Percentiles rank a stretch among this genome's conserved stretches.
These are phyloP conservation scores for Schizopygopsis malacanthus DNA, from an alignment of 2,797 vertebrate species.

Conservation along the genomic window DNA sequence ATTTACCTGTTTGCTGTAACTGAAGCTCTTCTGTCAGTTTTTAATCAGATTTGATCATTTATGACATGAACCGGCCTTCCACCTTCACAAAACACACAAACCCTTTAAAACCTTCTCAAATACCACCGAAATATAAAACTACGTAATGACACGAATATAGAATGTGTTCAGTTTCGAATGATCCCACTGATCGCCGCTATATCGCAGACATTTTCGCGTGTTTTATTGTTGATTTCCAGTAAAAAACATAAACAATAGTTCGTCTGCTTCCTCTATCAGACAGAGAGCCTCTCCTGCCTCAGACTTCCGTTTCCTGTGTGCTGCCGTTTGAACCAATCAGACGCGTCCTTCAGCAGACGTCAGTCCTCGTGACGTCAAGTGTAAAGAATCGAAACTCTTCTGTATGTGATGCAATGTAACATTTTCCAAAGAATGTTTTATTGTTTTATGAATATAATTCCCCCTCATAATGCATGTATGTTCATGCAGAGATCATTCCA, in stretches of 20 bases:
- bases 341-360: neutral
- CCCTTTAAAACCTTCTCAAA: slow-evolving; percentile 17
- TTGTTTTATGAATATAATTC: no score
- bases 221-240: slow-evolving; percentile 14
- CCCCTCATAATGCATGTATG: neutral
- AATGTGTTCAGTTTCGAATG: neutral
- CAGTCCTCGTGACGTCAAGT: neutral
- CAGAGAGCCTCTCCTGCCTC: neutral
- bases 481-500: neutral
- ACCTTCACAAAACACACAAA: slow-evolving; percentile 33
- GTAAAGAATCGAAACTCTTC: neutral
- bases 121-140: neutral
- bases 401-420: neutral
- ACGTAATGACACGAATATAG: neutral
- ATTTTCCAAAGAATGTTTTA: neutral
- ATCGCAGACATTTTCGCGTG: slow-evolving; percentile 4
- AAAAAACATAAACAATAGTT: slow-evolving; percentile 46
- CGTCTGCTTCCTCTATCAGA: slow-evolving; percentile 15
- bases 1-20: slow-evolving; percentile 18
- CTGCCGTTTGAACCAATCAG: slow-evolving; percentile 26
- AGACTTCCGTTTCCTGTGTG: slow-evolving; percentile 45
- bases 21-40: neutral
- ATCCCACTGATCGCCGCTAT: slow-evolving; percentile 5
- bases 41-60: slow-evolving; percentile 19
- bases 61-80: slow-evolving; percentile 18